Percentiles rank a stretch among this genome's conserved stretches.
These are phyloP conservation scores for Darevskia mixta DNA, from an alignment of 2,797 vertebrate genomes.

Conservation along the genomic window DNA sequence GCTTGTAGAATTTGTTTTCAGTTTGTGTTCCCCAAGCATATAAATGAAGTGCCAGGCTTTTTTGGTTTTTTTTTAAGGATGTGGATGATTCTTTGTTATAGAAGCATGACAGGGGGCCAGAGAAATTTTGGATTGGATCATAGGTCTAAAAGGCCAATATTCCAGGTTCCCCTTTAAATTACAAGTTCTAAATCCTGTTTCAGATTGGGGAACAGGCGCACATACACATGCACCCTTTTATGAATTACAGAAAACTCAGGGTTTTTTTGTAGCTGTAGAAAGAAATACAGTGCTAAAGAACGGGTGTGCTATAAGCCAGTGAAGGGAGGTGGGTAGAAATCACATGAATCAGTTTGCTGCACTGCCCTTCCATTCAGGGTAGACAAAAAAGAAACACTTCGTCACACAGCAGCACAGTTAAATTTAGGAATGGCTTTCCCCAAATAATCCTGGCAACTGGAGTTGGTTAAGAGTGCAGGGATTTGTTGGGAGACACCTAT, in stretches of 20 bases:
- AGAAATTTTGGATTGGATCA: not conserved
- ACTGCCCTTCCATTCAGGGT: not conserved
- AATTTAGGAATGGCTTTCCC: too few species aligned
- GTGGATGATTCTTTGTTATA: not conserved
- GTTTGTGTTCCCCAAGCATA: conserved; percentile 39
- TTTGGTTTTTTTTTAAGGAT: not conserved
- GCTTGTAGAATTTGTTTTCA: conserved; percentile 17
- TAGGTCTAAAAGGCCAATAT: conserved; percentile 12
- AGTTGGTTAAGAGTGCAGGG: too few species aligned
- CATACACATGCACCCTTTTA: not conserved
- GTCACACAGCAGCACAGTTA: too few species aligned
- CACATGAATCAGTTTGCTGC: not conserved
- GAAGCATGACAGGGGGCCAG: not conserved
- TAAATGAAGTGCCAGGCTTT: conserved; percentile 19
- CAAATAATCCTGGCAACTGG: too few species aligned
- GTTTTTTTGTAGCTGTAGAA: not conserved
- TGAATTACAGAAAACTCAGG: not conserved
- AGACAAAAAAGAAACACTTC: too few species aligned
- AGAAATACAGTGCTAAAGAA: not conserved
- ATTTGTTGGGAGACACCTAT: too few species aligned
- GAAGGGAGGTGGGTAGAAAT: not conserved
- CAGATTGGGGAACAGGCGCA: too few species aligned
- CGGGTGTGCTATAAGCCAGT: not conserved
- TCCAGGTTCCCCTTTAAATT: not conserved
- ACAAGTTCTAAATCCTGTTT: not conserved